phyloP scores from a whole-genome alignment of 2,113 vertebrate genomes.

The Aleadryas rufinucha region DNA sequence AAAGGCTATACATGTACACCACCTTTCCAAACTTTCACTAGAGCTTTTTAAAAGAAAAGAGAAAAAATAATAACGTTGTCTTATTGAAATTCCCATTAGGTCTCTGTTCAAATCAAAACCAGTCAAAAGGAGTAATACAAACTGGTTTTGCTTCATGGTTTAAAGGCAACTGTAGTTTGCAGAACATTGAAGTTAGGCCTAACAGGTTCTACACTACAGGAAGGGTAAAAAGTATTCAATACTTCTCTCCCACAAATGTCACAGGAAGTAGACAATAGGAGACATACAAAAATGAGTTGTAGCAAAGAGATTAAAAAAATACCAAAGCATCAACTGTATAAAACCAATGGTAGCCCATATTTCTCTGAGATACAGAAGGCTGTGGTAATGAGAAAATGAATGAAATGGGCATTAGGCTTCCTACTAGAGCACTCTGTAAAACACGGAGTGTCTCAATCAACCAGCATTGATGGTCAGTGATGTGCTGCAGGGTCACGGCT shows the following conservation, averaged over 20 bases:
- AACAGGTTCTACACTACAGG: neutral
- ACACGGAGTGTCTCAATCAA: neutral
- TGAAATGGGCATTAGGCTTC: neutral
- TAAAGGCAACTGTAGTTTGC: conserved; percentile 52
- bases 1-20: neutral
- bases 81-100: conserved; percentile 22
- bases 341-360: conserved; percentile 2
- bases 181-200: conserved; percentile 23
- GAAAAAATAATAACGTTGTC: neutral
- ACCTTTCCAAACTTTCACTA: conserved; percentile 21
- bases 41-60: neutral
- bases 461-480: neutral
- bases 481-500: neutral
- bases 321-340: conserved; percentile 30
- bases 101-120: conserved; percentile 24
- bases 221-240: conserved; percentile 22
- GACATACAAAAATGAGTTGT: conserved; percentile 45
- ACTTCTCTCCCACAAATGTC: neutral
- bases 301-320: conserved; percentile 48
- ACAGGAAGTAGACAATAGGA: conserved; percentile 24
- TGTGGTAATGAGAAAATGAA: conserved; percentile 4
- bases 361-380: conserved; percentile 7
- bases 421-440: neutral
- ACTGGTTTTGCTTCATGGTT: conserved; percentile 8
- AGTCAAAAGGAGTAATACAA: conserved; percentile 20